Evolutionary conservation across 2,113 vertebrate species (phyloP).

Genomic region (Oreochromis tanganicae): DNA sequence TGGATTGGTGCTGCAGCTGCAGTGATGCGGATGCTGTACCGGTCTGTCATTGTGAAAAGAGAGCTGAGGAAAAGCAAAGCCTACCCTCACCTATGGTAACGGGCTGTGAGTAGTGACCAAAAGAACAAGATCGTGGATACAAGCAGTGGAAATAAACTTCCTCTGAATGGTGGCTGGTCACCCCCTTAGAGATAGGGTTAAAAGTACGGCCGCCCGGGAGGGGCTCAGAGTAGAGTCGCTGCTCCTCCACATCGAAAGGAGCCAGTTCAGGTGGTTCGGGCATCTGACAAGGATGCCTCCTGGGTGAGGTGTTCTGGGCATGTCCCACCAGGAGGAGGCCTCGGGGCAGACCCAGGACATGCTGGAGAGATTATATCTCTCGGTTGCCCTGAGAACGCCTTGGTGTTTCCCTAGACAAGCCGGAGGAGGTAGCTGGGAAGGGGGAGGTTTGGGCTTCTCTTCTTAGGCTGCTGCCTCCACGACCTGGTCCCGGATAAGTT

Average conservation of each 20-base stretch:
- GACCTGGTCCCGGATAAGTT: background rate
- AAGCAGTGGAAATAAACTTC: background rate
- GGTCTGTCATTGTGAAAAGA: background rate
- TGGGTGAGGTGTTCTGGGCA: background rate
- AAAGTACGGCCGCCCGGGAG: background rate
- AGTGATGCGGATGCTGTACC: background rate
- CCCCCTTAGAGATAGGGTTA: background rate
- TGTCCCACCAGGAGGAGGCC: background rate
- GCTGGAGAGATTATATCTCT: background rate
- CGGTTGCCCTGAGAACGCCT: background rate
- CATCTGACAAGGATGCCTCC: background rate
- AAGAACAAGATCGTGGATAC: background rate
- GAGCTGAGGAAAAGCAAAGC: background rate
- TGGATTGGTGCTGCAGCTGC: background rate
- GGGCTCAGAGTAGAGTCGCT: background rate
- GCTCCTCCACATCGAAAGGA: background rate
- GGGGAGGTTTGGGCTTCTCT: background rate
- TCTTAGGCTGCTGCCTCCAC: background rate
- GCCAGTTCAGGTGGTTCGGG: background rate
- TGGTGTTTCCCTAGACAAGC: background rate
- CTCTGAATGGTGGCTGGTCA: accelerated
- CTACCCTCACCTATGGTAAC: background rate
- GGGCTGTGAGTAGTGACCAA: background rate
- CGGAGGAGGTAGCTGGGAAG: background rate
- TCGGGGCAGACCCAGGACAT: background rate